These are phyloP conservation scores for Amblyornis subalaris DNA, from an alignment of 2,113 vertebrate genomes.

Conservation along the genomic window DNA sequence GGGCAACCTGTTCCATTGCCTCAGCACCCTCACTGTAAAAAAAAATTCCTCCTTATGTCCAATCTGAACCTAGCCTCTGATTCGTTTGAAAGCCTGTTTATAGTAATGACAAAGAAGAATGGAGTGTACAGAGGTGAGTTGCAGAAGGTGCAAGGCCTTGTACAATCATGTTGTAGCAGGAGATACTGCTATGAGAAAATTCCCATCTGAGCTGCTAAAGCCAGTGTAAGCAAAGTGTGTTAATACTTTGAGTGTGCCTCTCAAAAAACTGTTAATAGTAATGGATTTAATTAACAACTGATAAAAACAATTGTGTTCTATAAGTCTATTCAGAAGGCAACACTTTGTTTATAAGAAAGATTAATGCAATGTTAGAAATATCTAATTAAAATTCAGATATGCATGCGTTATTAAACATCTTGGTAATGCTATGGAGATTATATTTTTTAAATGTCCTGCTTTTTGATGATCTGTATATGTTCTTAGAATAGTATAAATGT, in stretches of 20 bases:
- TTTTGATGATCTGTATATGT: background rate
- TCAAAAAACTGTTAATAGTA: background rate
- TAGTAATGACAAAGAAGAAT: background rate
- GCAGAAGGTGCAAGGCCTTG: background rate
- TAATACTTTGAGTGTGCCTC: background rate
- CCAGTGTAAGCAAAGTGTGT: background rate
- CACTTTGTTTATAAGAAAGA: background rate
- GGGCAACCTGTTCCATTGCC: background rate
- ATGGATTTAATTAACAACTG: background rate
- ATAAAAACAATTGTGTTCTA: background rate
- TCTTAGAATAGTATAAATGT: background rate
- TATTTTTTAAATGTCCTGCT: background rate
- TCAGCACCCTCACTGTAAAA: background rate
- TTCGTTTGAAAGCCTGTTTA: background rate
- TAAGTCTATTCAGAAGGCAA: background rate
- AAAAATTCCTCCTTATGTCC: background rate
- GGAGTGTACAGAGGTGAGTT: background rate
- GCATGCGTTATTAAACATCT: background rate
- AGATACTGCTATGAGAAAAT: background rate
- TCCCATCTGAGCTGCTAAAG: background rate
- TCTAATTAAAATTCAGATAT: background rate
- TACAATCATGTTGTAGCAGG: background rate
- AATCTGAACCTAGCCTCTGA: background rate
- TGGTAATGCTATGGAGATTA: background rate
- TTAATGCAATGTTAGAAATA: background rate